Base-by-base conservation (phyloP, 2,113 vertebrate genomes). In the Poeciliopsis prolifica region DNA sequence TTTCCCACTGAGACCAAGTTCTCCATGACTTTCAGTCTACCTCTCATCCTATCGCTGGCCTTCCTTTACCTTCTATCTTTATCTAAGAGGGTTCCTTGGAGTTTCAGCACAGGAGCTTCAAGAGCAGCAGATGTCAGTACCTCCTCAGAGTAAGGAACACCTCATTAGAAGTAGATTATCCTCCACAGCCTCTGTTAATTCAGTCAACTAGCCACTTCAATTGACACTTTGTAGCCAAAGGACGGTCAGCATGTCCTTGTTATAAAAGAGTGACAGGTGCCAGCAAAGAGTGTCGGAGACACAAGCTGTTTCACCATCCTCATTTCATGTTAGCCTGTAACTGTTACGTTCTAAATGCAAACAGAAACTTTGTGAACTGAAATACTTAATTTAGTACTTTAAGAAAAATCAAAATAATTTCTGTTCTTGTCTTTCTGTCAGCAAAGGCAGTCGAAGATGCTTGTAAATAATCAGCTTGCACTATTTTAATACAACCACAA, bases 251-350 rank as follows among this genome's bases (percentile, higher is more conserved):
- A 79, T 86, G 89, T 90, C 87, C 89, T 74, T 68, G 64, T 95
- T 95, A 96, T 93, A 93, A 93, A 95, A 65, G 51, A 48, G 84
- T 88, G 94, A 95, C 97, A 98, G 97, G 95, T 98, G 97, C 88
- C 89, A 80, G 67, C 58, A 67, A 70, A 85, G 78, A 37, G 68
- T 78, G 67, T 68, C 33, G 70, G 65, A 73, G 35, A 82, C 65
- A 69, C 31, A 60, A 29, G 54, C 37, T 68, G 54, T 61, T 30
- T 68, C 73, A 3, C 22, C 29, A 65, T 58, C 22, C 65, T 31
- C 75, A 74, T 77, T 79, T 19, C 35, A 33, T 65, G 31, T 66
- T 64, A 10, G 26, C 3, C 5, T 17, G 31, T 68, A 40, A 3
- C 72, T 30, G 48, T 51, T 28, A 12, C 19, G 26, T 65, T 5